A percentile compares a stretch with the other conserved stretches of the same genome.
phyloP scores from a whole-genome alignment of 2,113 vertebrate species.

The Propithecus coquereli region DNA sequence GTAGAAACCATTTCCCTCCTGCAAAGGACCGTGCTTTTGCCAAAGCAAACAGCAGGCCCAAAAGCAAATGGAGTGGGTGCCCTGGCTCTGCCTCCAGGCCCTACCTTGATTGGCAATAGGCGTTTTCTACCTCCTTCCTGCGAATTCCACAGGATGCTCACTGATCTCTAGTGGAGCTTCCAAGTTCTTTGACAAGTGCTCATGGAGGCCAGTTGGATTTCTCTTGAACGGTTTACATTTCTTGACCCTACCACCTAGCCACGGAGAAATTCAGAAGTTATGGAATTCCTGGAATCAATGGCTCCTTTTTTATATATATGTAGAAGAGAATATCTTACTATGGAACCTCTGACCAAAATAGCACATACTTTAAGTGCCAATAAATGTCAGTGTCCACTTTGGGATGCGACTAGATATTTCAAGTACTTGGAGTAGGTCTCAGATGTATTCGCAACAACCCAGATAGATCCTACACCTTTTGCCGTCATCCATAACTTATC shows the following conservation, averaged over 20 bases:
- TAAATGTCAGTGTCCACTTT: background rate
- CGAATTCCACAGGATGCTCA: background rate
- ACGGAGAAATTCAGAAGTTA: slow-evolving; percentile 40
- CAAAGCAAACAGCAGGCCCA: slow-evolving; percentile 62
- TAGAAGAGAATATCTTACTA: background rate
- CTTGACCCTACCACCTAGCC: slow-evolving; percentile 4
- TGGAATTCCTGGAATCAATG: slow-evolving; percentile 47
- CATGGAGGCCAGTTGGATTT: slow-evolving; percentile 21
- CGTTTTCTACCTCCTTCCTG: slow-evolving; percentile 36
- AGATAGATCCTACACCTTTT: background rate
- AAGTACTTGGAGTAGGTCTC: background rate
- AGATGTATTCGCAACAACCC: background rate
- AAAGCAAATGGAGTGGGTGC: background rate
- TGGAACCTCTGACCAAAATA: slow-evolving; percentile 20
- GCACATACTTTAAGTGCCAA: background rate
- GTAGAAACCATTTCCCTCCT: slow-evolving; percentile 57
- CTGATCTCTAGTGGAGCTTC: background rate
- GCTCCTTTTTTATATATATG: background rate
- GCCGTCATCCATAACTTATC: background rate
- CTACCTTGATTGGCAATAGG: slow-evolving; percentile 20
- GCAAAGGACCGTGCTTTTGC: slow-evolving; percentile 47
- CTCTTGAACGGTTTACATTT: slow-evolving; percentile 24
- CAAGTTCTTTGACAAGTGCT: slow-evolving; percentile 44
- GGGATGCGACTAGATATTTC: background rate
- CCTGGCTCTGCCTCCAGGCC: slow-evolving; percentile 5